These are phyloP conservation scores for Pangasius larnaudii DNA, from an alignment of 2,797 vertebrate genomes.

Conservation along the genomic window DNA sequence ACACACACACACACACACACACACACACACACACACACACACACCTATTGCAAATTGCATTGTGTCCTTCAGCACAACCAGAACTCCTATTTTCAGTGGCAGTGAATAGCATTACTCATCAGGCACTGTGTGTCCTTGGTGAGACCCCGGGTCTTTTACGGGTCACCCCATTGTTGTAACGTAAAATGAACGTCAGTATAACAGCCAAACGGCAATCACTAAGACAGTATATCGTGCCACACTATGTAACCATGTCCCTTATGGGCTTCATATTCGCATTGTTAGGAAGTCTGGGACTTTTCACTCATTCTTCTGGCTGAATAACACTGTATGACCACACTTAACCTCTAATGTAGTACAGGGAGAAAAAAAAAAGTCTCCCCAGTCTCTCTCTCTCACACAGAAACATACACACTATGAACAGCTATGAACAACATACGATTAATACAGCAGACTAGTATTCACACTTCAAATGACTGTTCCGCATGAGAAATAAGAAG, in stretches of 20 bases:
- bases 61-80: constrained; percentile 1
- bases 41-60: background rate
- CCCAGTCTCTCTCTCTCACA: background rate
- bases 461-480: background rate
- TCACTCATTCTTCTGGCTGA: constrained; percentile 34
- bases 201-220: constrained; percentile 38
- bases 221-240: constrained; percentile 39
- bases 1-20: no score
- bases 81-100: background rate
- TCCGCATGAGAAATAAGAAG: background rate
- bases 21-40: no score
- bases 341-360: background rate
- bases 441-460: background rate
- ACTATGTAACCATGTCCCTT: constrained; percentile 24
- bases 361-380: background rate
- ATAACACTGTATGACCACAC: constrained; percentile 18
- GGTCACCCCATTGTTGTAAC: constrained; percentile 42
- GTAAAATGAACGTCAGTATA: constrained; percentile 21
- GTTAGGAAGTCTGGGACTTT: constrained; percentile 38
- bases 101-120: background rate
- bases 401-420: background rate
- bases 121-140: background rate
- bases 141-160: background rate
- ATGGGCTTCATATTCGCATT: constrained; percentile 34
- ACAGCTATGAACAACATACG: background rate